phyloP scores from a whole-genome alignment of 2,797 vertebrate species.

The Neopelma chrysocephalum region DNA sequence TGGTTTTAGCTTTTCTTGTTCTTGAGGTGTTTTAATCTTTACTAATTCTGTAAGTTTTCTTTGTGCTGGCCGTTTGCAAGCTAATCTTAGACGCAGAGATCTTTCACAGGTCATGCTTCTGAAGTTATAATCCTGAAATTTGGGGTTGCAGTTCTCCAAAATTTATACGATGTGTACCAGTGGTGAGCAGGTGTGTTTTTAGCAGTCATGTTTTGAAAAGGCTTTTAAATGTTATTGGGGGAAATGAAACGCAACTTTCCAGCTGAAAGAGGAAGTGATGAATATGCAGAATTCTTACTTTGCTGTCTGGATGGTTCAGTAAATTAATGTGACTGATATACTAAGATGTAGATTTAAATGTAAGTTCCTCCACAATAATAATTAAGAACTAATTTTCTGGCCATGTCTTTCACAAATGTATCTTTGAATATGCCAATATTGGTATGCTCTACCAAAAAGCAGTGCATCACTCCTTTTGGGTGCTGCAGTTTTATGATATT shows the following conservation, averaged over 20 bases:
- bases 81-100: neutral
- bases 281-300: neutral
- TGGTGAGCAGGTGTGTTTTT: neutral
- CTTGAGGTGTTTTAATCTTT: neutral
- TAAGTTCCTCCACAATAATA: neutral
- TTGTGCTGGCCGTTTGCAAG: neutral
- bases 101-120: neutral
- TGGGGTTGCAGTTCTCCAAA: neutral
- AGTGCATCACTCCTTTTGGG: neutral
- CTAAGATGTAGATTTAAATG: neutral
- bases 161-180: fast-evolving
- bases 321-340: neutral
- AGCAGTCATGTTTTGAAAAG: neutral
- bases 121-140: neutral
- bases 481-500: neutral
- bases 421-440: neutral
- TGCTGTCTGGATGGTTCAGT: neutral
- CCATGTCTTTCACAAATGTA: neutral
- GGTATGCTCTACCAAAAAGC: neutral
- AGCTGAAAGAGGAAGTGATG: neutral
- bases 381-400: neutral
- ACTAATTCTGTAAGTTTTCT: neutral
- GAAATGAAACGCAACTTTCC: neutral
- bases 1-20: neutral
- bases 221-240: neutral